Conservation (phyloP, 2,888 invertebrate species). For the Ichneumon xanthorius region DNA sequence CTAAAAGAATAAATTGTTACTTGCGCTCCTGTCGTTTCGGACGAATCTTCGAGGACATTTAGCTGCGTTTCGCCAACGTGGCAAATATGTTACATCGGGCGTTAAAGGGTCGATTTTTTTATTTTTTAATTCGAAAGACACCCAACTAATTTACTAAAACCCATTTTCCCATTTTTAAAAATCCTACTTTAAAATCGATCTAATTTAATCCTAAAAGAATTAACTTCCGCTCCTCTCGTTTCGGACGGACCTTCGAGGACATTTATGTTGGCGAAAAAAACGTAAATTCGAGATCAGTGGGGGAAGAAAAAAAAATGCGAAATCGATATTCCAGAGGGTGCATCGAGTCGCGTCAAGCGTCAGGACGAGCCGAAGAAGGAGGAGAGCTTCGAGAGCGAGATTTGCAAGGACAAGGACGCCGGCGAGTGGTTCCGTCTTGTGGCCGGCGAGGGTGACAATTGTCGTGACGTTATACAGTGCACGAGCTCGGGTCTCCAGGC, state of each 20-base stretch:
- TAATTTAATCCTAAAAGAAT: too few relatives aligned
- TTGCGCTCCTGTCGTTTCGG: too few relatives aligned
- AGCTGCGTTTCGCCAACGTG: too few relatives aligned
- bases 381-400: conserved; percentile 94
- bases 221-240: too few relatives aligned
- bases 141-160: too few relatives aligned
- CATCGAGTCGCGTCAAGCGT: conserved; percentile 87
- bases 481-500: conserved; percentile 97
- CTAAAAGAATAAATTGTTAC: too few relatives aligned
- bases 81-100: too few relatives aligned
- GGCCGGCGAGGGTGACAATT: conserved; percentile 95
- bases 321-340: conserved; percentile 81
- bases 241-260: not conserved
- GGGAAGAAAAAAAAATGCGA: not conserved
- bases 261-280: not conserved
- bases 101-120: too few relatives aligned
- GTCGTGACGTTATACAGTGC: conserved; percentile 97
- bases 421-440: conserved; percentile 97
- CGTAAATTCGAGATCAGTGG: not conserved
- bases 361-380: conserved; percentile 92
- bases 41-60: too few relatives aligned
- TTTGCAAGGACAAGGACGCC: conserved; percentile 97
- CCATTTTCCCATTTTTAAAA: too few relatives aligned
- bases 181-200: too few relatives aligned
- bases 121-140: too few relatives aligned